phyloP scores from a whole-genome alignment of 2,888 invertebrate species.

The Cephus runcator region DNA sequence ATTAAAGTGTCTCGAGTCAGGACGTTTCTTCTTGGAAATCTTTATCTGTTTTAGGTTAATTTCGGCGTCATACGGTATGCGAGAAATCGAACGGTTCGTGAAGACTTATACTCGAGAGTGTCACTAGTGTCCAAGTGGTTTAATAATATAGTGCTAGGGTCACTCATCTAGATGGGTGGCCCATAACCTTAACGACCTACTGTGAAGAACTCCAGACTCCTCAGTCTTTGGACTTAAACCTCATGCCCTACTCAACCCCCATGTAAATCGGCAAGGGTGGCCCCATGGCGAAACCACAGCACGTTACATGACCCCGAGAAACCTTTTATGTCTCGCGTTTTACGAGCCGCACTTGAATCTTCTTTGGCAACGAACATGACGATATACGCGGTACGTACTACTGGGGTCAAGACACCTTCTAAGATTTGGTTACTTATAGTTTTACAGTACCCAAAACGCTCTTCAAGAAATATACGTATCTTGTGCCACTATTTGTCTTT shows the following conservation, averaged over 20 bases:
- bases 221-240: neutral
- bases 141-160: neutral
- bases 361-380: neutral
- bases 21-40: neutral
- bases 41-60: neutral
- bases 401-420: neutral
- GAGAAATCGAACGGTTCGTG: neutral
- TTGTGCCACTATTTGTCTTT: neutral
- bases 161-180: constrained; percentile 1
- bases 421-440: neutral
- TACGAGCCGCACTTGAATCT: constrained; percentile 4
- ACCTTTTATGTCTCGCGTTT: constrained; percentile 20
- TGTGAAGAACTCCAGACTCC: constrained; percentile 19
- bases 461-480: neutral
- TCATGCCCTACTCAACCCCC: neutral
- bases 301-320: constrained; percentile 19
- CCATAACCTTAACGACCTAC: constrained; percentile 16
- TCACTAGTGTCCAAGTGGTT: neutral
- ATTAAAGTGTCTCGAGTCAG: neutral
- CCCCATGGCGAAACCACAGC: constrained; percentile 10
- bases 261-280: constrained; percentile 4
- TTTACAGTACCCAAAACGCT: neutral
- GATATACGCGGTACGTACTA: constrained; percentile 12
- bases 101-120: neutral
- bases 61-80: neutral